Evolutionary conservation across 2,888 invertebrate species (phyloP), one percentile per base, ranked within the genome.

Genomic region (Tupiocoris notatus): DNA sequence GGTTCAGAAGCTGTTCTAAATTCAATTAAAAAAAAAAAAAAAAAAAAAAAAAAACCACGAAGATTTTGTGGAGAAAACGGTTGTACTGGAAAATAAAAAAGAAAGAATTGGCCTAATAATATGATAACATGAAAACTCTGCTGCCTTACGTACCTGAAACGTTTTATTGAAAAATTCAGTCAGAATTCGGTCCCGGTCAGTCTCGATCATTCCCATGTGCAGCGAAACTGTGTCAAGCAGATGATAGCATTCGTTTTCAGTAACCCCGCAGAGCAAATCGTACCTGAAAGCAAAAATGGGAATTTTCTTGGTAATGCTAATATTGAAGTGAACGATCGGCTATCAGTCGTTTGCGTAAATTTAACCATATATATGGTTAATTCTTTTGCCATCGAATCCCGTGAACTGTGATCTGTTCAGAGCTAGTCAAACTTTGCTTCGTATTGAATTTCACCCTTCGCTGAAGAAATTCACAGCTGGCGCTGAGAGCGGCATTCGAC

Each of bases 261-360:
- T 92, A 74, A 94, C 89, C 21, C 96, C 96, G 82, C 92, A 92
- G 84, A 96, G 87, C 80, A 96, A 86, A 84, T 95, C 95, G 84
- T 92, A 94, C 81, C 93, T 93, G 84, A 66, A 83, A 59, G 39
- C 3, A 39, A 3, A 39, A 39, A 39, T 39, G 39, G 39, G 39
- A 3, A 39, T 7, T 39, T 39, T 39, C 12, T 39, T 39, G 39
- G 39, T 39, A 39, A 39, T 39, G n/a, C n/a, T n/a, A n/a, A n/a
- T n/a, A n/a, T n/a, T n/a, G n/a, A n/a, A n/a, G n/a, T n/a, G n/a
- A n/a, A n/a, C n/a, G n/a, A n/a, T n/a, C n/a, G n/a, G n/a, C n/a
- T n/a, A n/a, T n/a, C n/a, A n/a, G n/a, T n/a, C n/a, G n/a, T n/a
- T n/a, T n/a, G n/a, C n/a, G n/a, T n/a, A n/a, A n/a, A n/a, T n/a